Conservation (phyloP, 2,888 invertebrate genomes). For the Synergus japonicus region DNA sequence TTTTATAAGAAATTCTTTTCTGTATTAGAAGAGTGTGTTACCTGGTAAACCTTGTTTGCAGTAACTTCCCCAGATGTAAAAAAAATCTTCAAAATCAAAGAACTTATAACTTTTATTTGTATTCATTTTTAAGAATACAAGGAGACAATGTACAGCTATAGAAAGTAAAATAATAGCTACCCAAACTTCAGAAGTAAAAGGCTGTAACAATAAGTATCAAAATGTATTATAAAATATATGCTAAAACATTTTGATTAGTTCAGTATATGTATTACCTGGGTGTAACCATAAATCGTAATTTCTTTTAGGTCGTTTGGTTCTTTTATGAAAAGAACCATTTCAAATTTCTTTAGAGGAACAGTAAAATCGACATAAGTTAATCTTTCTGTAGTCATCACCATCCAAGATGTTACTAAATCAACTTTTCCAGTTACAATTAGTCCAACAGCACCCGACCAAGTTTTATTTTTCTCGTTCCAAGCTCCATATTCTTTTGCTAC, state of each 20-base stretch:
- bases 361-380: neutral
- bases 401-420: neutral
- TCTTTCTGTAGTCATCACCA: neutral
- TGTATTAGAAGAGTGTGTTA: too few relatives aligned
- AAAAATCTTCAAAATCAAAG: neutral
- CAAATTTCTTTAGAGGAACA: neutral
- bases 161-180: neutral
- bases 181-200: neutral
- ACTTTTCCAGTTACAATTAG: neutral
- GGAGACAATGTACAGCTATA: neutral
- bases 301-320: neutral
- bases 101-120: neutral
- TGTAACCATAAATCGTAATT: neutral
- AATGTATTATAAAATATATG: neutral
- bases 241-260: too few relatives aligned
- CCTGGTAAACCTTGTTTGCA: neutral
- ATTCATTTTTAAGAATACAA: neutral
- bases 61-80: neutral
- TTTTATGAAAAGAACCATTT: neutral
- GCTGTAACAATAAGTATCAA: neutral
- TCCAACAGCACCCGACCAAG: constrained; percentile 7
- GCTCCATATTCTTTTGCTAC: too few relatives aligned
- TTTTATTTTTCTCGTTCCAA: neutral
- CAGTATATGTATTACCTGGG: neutral
- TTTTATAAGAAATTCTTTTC: neutral